Percentiles rank a stretch among this genome's conserved stretches.
phyloP scores from a whole-genome alignment of 2,888 invertebrate species.

The Andrena flavipes region DNA sequence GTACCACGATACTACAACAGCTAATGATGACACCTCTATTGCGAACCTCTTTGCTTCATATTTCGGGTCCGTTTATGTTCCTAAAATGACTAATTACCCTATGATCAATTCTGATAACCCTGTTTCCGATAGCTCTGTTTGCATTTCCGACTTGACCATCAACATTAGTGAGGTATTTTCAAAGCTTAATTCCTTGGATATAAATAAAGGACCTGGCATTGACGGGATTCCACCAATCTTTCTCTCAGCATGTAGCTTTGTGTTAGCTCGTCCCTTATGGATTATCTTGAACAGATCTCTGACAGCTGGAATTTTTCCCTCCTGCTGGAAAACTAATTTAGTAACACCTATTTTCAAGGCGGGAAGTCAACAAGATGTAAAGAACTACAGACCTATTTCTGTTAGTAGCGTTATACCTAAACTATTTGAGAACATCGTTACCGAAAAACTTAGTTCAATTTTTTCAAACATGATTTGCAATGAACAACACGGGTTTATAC shows the following conservation, averaged over 20 bases:
- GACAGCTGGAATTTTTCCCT: not conserved
- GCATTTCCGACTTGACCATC: not conserved
- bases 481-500: not conserved
- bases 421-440: not conserved
- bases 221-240: not conserved
- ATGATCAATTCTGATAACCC: not conserved
- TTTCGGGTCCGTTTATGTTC: not conserved
- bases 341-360: not conserved
- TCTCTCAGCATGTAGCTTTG: not conserved
- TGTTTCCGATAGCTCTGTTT: not conserved
- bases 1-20: not conserved
- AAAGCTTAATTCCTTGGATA: not conserved
- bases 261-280: not conserved
- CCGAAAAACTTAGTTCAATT: not conserved
- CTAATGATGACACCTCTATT: not conserved
- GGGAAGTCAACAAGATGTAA: not conserved
- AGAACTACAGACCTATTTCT: not conserved
- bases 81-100: not conserved
- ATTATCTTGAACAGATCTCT: not conserved
- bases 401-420: not conserved
- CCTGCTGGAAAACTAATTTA: not conserved
- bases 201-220: not conserved
- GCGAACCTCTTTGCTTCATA: not conserved
- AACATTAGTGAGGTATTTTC: not conserved
- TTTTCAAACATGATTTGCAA: not conserved